A percentile compares a stretch with the other conserved stretches of the same genome.
phyloP scores from a whole-genome alignment of 1,140 invertebrate species.

The Drosophila leontia region DNA sequence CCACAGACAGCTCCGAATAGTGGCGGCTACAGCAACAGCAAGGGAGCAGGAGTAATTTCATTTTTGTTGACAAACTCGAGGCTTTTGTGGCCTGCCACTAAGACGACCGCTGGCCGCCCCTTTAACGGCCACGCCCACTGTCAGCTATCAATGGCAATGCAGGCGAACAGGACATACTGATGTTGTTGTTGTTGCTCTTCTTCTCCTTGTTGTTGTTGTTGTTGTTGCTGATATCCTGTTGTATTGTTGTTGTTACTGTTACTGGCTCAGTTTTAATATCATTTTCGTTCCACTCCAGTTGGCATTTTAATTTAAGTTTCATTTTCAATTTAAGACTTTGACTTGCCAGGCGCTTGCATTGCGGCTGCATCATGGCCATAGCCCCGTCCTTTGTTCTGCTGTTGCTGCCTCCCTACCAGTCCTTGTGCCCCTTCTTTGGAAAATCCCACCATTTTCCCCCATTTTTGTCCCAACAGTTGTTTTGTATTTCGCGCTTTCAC shows the following conservation, averaged over 20 bases:
- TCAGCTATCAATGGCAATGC: slow-evolving; percentile 77
- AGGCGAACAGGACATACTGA: slow-evolving; percentile 47
- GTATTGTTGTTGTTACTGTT: slow-evolving; percentile 50
- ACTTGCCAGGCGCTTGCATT: slow-evolving; percentile 69
- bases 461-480: slow-evolving; percentile 54
- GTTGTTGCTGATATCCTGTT: slow-evolving; percentile 20
- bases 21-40: slow-evolving; percentile 7
- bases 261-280: slow-evolving; percentile 77
- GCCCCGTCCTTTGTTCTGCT: slow-evolving; percentile 9
- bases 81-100: slow-evolving; percentile 71
- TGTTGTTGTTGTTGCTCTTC: slow-evolving; percentile 5
- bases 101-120: slow-evolving; percentile 36
- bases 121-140: slow-evolving; percentile 43
- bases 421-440: not conserved
- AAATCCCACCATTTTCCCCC: slow-evolving; percentile 4
- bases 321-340: slow-evolving; percentile 84
- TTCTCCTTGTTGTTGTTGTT: slow-evolving; percentile 41
- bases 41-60: slow-evolving; percentile 56
- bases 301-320: slow-evolving; percentile 83
- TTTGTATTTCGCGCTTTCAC: slow-evolving; percentile 80
- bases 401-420: not conserved
- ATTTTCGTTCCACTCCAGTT: slow-evolving; percentile 83
- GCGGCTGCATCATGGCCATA: slow-evolving; percentile 55
- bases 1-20: slow-evolving; percentile 47
- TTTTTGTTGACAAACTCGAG: slow-evolving; percentile 79